Base-by-base conservation (phyloP, 2,797 vertebrate genomes). In the Manis crassicaudata region DNA sequence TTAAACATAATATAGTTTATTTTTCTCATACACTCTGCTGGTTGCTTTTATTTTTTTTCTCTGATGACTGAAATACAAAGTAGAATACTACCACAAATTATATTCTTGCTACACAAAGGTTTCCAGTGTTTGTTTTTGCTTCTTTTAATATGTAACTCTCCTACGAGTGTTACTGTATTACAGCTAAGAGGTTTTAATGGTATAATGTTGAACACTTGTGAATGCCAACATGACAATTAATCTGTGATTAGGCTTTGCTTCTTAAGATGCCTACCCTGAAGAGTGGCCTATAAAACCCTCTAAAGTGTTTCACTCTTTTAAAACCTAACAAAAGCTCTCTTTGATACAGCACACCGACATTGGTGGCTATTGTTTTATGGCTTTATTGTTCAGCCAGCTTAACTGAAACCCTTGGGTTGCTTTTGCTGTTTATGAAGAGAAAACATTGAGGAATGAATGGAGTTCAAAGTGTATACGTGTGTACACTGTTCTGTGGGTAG, bases 241-340 rank as follows among this genome's bases (percentile, higher is more conserved):
- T 80, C 97, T 97, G 58, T 88, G 82, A 90, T 97, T 97, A 52
- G 56, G 56, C 88, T 97, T 97, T 88, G 52, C 89, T 94, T 94
- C 92, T 97, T 94, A 96, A 95, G 77, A 94, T 95, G 63, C 70
- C 88, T 52, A 90, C 88, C 73, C 89, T 52, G n/a, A 96, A 10
- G 93, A 97, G 83, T 90, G 84, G 84, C 80, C 89, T 98, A 25
- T 93, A 96, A 95, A 89, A 95, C 94, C 27, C 94, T 97, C 96
- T 92, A 54, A 94, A 97, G 92, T 54, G 65, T 88, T 97, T 81
- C 46, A 65, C 35, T 96, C n/a, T 90, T 46, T 62, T 58, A 79
- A 80, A 92, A 90, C 65, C 76, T 90, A 68, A 6, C 10, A 73
- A 90, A 95, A 95, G 86, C 77, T 84, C 35, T 83, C 97, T 92